phyloP scores from a whole-genome alignment of 2,888 invertebrate genomes.

The Masnerella sp. region DNA sequence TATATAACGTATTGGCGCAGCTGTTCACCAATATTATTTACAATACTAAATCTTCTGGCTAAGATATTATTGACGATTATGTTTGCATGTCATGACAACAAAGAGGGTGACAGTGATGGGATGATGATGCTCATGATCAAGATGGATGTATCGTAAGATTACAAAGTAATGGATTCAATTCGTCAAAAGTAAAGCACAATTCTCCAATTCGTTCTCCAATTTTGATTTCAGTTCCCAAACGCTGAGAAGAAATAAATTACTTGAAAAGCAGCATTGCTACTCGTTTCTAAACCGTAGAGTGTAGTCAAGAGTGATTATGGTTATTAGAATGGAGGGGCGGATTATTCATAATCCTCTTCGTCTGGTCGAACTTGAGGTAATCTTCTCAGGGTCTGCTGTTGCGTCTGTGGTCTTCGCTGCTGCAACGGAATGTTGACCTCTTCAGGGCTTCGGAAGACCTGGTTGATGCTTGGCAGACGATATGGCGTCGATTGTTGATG shows the following conservation, averaged over 20 bases:
- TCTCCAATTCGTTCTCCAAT: too few relatives aligned
- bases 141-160: too few relatives aligned
- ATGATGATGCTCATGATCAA: constrained; percentile 35
- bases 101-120: constrained; percentile 34
- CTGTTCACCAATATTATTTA: constrained; percentile 52
- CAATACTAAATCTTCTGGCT: constrained; percentile 40
- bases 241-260: too few relatives aligned
- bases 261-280: too few relatives aligned
- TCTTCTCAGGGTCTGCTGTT: constrained; percentile 73
- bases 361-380: constrained; percentile 74
- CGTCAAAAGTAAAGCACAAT: too few relatives aligned
- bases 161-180: too few relatives aligned
- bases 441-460: constrained; percentile 91
- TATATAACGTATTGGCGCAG: constrained; percentile 46
- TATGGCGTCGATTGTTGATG: constrained; percentile 70
- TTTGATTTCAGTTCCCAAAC: too few relatives aligned
- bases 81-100: constrained; percentile 31
- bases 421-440: constrained; percentile 92
- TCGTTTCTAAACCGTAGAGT: too few relatives aligned
- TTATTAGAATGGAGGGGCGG: too few relatives aligned
- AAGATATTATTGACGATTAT: constrained; percentile 31
- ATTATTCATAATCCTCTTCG: constrained; percentile 76
- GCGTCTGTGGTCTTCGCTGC: constrained; percentile 85
- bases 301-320: too few relatives aligned
- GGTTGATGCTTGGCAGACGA: constrained; percentile 80